These are phyloP conservation scores for Ochotona curzoniae DNA, from an alignment of 2,113 vertebrate genomes.

Conservation along the genomic window DNA sequence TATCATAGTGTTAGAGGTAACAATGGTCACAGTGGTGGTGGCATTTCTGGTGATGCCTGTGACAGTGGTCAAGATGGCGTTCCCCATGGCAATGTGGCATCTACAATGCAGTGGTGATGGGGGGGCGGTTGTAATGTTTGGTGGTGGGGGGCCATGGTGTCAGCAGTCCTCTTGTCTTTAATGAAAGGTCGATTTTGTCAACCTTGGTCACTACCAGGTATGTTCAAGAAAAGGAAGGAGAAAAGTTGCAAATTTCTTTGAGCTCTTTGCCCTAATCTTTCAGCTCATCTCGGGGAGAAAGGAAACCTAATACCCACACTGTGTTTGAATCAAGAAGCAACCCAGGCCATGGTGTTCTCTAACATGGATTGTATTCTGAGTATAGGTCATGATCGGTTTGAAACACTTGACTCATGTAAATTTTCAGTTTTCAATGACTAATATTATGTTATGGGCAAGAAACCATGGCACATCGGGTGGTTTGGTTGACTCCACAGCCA, in stretches of 20 bases:
- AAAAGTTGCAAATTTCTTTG: not conserved
- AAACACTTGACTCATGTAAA: not conserved
- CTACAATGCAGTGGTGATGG: not conserved
- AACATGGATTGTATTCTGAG: not conserved
- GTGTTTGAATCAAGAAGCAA: not conserved
- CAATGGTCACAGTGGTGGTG: not conserved
- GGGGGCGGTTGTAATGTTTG: fast-evolving
- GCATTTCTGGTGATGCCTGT: not conserved
- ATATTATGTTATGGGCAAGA: not conserved
- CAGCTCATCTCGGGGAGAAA: not conserved
- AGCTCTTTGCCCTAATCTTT: not conserved
- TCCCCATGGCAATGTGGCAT: too few species aligned
- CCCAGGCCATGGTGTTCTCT: not conserved
- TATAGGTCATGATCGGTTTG: not conserved
- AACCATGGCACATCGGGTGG: not conserved
- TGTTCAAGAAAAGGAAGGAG: not conserved
- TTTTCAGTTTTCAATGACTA: not conserved
- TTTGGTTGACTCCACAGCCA: not conserved
- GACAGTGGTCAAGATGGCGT: too few species aligned
- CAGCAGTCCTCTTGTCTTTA: not conserved
- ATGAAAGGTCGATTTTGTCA: not conserved
- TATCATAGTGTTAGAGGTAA: not conserved
- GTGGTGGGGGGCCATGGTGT: too few species aligned
- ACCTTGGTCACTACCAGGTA: not conserved
- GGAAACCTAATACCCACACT: not conserved